These are phyloP conservation scores for Eledona agricola DNA, from an alignment of 2,888 invertebrate species.

Conservation along the genomic window DNA sequence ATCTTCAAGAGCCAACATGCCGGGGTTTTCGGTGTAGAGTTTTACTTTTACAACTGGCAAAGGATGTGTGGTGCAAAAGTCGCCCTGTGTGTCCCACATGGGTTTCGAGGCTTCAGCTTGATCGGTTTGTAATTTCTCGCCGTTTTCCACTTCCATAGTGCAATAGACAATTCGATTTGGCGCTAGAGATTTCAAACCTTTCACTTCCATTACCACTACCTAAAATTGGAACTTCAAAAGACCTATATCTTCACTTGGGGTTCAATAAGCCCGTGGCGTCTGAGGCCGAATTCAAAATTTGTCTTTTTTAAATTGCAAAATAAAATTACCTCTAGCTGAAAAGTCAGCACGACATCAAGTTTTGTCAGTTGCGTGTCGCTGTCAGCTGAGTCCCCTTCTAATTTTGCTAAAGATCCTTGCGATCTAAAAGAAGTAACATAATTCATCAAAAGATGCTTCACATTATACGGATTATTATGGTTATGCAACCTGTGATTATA, in stretches of 20 bases:
- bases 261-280: no score
- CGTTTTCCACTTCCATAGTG: constrained; percentile 99
- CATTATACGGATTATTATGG: constrained; percentile 64
- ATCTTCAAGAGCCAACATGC: constrained; percentile 97
- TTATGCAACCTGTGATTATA: constrained; percentile 93
- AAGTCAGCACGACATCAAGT: constrained; percentile 97
- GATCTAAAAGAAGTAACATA: constrained; percentile 73
- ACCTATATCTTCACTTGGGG: no score
- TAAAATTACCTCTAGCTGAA: constrained; percentile 87
- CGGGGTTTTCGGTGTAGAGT: constrained; percentile 96
- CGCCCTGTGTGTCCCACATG: constrained; percentile 99
- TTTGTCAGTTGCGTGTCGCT: constrained; percentile 96
- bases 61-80: constrained; percentile 97
- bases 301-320: no score
- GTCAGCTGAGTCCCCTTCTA: constrained; percentile 95
- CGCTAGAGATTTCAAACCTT: constrained; percentile 95
- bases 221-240: constrained; percentile 60
- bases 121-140: constrained; percentile 98
- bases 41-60: constrained; percentile 98
- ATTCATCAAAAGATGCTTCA: constrained; percentile 64
- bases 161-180: constrained; percentile 99
- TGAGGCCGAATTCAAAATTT: no score
- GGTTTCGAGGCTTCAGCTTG: constrained; percentile 99
- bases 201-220: constrained; percentile 99
- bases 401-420: constrained; percentile 90